Base-by-base conservation (phyloP, 1,140 invertebrate species). In the Drosophila suzukii region DNA sequence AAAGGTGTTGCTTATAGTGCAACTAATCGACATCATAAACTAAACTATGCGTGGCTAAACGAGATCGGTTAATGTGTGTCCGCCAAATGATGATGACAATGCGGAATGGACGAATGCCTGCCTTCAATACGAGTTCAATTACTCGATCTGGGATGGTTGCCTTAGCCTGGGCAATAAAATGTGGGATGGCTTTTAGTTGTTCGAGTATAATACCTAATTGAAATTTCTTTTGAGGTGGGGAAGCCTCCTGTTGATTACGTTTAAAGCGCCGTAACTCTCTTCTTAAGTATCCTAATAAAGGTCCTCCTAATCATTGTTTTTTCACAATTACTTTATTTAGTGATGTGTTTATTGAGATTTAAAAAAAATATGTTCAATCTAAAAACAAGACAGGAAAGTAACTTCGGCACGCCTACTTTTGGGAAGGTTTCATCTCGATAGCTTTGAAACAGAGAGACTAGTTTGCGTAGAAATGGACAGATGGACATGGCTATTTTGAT, bases 1-100 rank as follows among this genome's bases (percentile, higher is more conserved):
- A 88, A 89, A 88, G 84, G 84, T 88, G 84, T 89, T 89, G 84
- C 84, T 88, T 83, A 88, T 88, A 89, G 83, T 89, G 83, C 84
- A 88, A 88, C 83, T 88, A 88, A 89, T 89, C 76, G 80, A 83
- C 80, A 72, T 88, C 75, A 80, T 88, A 88, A 84, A 89, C 84
- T 88, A 88, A 89, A 84, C 84, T 89, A 76, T 82, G 79, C 83
- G 79, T 76, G 56, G 79, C 82, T 81, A 82, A 86, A 86, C 83
- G 83, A 86, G 75, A 70, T 75, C 78, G 78, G 49, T 68, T 63
- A 78, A 86, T 76, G 75, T 88, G 55, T 82, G 66, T 79, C 75
- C 75, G 84, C 84, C 82, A 88, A 79, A 82, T 86, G 62, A 86
- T 75, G 82, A 66, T 71, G 65, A 81, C 63, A 65, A 58, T 57